These are phyloP conservation scores for Megamerina dolium DNA, from an alignment of 2,888 invertebrate species.

Conservation along the genomic window DNA sequence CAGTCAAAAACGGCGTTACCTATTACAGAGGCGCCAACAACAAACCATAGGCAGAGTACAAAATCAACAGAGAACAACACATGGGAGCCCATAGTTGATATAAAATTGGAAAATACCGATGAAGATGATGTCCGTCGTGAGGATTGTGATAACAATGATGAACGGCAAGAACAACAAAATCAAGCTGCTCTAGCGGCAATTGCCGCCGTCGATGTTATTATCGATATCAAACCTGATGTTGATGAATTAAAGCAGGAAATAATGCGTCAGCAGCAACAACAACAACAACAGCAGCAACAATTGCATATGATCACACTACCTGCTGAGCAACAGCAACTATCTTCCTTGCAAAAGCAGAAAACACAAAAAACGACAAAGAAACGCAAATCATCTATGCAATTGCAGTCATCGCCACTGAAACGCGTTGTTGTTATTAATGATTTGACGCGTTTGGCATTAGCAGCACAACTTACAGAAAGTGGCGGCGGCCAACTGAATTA, in stretches of 20 bases:
- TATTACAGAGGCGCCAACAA: no score
- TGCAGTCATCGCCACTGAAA: background rate
- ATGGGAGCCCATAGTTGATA: no score
- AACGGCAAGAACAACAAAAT: slow-evolving; percentile 3
- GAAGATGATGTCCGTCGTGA: background rate
- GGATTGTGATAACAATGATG: slow-evolving; percentile 2
- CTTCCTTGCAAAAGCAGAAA: no score
- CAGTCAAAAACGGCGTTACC: no score
- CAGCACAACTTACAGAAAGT: no score
- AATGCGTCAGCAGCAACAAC: background rate
- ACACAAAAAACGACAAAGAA: no score
- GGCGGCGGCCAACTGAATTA: background rate
- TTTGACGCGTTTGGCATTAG: no score
- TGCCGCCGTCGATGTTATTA: background rate
- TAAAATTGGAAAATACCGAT: no score
- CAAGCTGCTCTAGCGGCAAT: background rate
- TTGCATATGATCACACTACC: no score
- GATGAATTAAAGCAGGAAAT: slow-evolving; percentile 5
- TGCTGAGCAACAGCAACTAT: no score
- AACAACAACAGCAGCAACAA: background rate
- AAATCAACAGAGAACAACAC: no score
- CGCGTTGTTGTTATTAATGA: background rate
- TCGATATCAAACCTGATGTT: slow-evolving; percentile 11
- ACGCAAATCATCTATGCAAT: background rate
- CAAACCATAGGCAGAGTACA: no score